A percentile compares a stretch with the other conserved stretches of the same genome.
Evolutionary conservation across 2,113 vertebrate species (phyloP).

Genomic region (Lepus timidus): DNA sequence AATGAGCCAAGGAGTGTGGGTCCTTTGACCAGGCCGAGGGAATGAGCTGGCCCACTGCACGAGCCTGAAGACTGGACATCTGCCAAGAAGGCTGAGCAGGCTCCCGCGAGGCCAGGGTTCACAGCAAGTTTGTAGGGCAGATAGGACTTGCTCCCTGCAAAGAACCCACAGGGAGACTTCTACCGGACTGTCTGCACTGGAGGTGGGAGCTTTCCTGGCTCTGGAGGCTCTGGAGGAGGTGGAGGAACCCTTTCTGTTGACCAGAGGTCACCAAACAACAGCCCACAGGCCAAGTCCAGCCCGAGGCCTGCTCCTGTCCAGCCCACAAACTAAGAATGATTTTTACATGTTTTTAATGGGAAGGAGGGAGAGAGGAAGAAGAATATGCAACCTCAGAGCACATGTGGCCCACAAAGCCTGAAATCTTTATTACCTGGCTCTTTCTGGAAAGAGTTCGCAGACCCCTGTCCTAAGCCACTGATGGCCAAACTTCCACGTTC

Average conservation of each 20-base stretch:
- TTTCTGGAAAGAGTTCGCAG: neutral
- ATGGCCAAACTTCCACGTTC: neutral
- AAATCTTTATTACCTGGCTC: neutral
- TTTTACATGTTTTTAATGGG: neutral
- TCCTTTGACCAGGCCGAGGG: neutral
- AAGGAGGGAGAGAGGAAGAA: neutral
- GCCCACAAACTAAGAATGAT: neutral
- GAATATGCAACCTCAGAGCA: neutral
- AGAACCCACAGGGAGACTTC: neutral
- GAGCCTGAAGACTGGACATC: neutral
- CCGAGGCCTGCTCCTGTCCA: neutral
- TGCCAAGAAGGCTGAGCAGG: neutral
- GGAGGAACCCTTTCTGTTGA: neutral
- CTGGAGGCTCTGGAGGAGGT: neutral
- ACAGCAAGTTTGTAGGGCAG: neutral
- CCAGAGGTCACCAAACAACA: neutral
- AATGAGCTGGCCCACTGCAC: neutral
- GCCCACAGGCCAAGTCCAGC: neutral
- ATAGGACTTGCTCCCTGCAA: neutral
- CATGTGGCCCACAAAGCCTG: neutral
- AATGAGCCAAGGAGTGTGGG: neutral
- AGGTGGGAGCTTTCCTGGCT: neutral
- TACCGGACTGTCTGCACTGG: neutral
- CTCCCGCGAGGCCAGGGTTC: neutral
- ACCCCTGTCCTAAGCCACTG: neutral